Base-by-base conservation (phyloP, 2,113 vertebrate species). In the Lipotes vexillifer region DNA sequence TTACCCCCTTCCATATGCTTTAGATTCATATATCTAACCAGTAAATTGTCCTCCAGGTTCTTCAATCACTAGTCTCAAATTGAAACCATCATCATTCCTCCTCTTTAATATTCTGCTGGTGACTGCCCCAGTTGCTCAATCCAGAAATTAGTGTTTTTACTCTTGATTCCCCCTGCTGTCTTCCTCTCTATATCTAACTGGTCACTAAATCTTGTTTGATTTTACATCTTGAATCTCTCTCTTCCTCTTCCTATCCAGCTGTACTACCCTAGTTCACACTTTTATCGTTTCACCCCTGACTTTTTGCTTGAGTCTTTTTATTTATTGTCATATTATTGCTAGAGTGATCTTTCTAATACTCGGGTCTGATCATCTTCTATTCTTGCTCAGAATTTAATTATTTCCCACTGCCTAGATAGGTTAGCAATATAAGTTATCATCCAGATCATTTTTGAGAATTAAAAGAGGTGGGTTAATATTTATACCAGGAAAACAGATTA, bases 331-430 rank as follows among this genome's bases (percentile, higher is more conserved):
- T 66, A 38, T 89, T 95, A 71, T 21, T 75, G 59, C 36, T 84
- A 41, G 36, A 59, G 11, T 90, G 25, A 61, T 49, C 21, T 77
- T 93, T 20, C 46, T 83, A 23, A 41, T 69, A 80, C 81, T 93
- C 3, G 4, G 5, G 74, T 81, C 38, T 94, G 66, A 86, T 86
- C 27, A 23, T 91, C 29, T 80, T 93, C 68, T 63, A 17, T 33
- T 52, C 31, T 74, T 96, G 38, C n/a, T 93, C 49, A 80, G 44
- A 93, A 66, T 85, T 90, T 88, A 69, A 84, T 77, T 88, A 91
- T 94, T 96, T 88, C 6, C 14, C 23, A 68, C 46, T 88, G 12
- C 49, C 25, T 80, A 49, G 61, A 68, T 72, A 95, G 38, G 36
- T 93, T 81, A 87, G 29, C 17, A 63, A 18, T 87, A 29, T 75